Conservation (phyloP, 2,888 invertebrate species). For the Leucophenga maculata region DNA sequence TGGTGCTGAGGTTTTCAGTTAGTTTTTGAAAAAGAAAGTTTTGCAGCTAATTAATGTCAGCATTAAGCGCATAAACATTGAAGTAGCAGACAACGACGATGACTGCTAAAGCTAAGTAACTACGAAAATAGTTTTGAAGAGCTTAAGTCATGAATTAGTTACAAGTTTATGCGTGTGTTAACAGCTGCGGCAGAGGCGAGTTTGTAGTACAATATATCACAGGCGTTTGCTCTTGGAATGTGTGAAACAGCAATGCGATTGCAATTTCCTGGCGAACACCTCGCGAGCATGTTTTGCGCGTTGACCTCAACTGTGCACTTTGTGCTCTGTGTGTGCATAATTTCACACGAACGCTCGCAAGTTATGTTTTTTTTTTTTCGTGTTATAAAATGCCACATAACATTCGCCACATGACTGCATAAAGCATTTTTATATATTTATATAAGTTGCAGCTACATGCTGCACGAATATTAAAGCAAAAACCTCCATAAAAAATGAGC, state of each 20-base stretch:
- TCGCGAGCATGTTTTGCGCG: constrained; percentile 16
- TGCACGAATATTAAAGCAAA: constrained; percentile 44
- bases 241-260: constrained; percentile 33
- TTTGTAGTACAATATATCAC: constrained; percentile 41
- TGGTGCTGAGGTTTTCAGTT: neutral
- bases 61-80: neutral
- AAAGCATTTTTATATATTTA: constrained; percentile 6
- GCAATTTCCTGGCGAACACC: constrained; percentile 54
- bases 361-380: no score
- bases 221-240: neutral
- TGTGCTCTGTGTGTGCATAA: constrained; percentile 27
- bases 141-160: neutral
- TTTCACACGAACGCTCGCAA: neutral
- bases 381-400: neutral
- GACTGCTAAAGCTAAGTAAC: neutral
- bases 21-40: neutral
- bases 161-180: neutral
- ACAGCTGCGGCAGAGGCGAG: neutral
- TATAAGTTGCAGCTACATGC: constrained; percentile 46
- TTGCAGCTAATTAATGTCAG: constrained; percentile 8
- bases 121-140: neutral
- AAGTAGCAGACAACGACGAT: neutral
- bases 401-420: neutral
- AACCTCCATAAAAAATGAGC: constrained; percentile 40
- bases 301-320: neutral